phyloP scores from a whole-genome alignment of 2,797 vertebrate genomes.

The Pagetopsis macropterus region DNA sequence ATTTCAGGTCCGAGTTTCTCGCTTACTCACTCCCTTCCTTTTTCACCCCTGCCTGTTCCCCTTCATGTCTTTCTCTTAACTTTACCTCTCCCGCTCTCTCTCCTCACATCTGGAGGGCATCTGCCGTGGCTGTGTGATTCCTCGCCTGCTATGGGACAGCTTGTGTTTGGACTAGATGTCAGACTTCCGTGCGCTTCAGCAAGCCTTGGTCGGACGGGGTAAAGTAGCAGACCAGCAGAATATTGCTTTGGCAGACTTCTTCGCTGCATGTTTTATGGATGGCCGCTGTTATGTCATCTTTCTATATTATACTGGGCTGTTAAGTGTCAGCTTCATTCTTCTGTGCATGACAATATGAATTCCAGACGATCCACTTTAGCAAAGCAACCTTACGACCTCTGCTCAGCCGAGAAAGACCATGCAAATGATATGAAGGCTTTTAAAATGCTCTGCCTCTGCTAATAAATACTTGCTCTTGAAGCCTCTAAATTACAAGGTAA shows the following conservation, averaged over 20 bases:
- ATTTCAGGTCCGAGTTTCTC: constrained; percentile 69
- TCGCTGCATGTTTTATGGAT: constrained; percentile 40
- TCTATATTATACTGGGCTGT: constrained; percentile 22
- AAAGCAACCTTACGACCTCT: constrained; percentile 3
- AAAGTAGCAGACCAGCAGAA: constrained; percentile 48
- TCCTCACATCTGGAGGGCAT: constrained; percentile 89
- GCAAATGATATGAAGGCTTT: constrained; percentile 21
- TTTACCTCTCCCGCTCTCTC: constrained; percentile 64
- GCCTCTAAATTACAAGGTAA: constrained; percentile 11
- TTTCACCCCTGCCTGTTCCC: constrained; percentile 48
- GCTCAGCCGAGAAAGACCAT: constrained; percentile 11
- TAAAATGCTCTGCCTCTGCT: constrained; percentile 4
- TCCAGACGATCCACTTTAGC: constrained; percentile 7
- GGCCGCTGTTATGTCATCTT: constrained; percentile 25
- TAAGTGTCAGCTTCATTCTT: constrained; percentile 44
- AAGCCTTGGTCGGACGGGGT: constrained; percentile 57
- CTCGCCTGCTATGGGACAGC: constrained; percentile 84
- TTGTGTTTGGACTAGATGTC: constrained; percentile 65
- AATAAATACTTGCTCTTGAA: constrained; percentile 16
- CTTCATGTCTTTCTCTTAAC: constrained; percentile 56
- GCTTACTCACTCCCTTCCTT: constrained; percentile 62
- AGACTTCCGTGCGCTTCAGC: constrained; percentile 63
- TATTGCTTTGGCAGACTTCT: constrained; percentile 36
- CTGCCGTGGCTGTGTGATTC: constrained; percentile 79
- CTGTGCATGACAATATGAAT: constrained; percentile 33